Percentiles rank a stretch among this genome's conserved stretches.
Conservation (phyloP, 1,140 invertebrate genomes). For the Sinonovacula constricta region DNA sequence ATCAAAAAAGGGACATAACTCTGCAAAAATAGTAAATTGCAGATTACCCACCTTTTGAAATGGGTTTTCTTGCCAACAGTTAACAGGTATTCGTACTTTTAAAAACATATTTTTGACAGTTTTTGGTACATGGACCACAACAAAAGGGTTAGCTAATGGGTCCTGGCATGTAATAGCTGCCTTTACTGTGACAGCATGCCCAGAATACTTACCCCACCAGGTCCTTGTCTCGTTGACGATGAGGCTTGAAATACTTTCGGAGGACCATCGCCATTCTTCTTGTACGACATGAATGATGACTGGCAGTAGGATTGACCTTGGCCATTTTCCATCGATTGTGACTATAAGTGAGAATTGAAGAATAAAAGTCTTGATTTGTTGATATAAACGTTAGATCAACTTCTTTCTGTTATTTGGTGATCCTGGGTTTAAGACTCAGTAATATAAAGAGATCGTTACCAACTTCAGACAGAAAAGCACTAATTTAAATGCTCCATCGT, state of each 20-base stretch:
- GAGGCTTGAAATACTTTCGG: constrained; percentile 40
- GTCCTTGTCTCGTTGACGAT: constrained; percentile 18
- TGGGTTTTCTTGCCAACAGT: too few species aligned
- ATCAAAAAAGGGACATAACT: too few species aligned
- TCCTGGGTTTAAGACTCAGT: not conserved
- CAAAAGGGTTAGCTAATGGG: too few species aligned
- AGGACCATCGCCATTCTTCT: constrained; percentile 20
- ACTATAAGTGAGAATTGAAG: constrained; percentile 18
- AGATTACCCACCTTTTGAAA: too few species aligned
- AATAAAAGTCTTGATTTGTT: too few species aligned
- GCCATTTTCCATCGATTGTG: constrained; percentile 5
- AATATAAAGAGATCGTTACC: not conserved
- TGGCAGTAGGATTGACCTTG: constrained; percentile 25
- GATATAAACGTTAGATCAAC: too few species aligned
- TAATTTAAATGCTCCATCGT: not conserved
- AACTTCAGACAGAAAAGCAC: not conserved
- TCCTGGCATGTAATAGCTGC: too few species aligned
- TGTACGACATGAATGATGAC: constrained; percentile 41
- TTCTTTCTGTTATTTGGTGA: not conserved
- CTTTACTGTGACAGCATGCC: too few species aligned
- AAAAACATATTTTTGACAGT: too few species aligned
- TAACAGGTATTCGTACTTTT: too few species aligned
- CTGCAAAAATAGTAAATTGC: too few species aligned
- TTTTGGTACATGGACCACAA: too few species aligned
- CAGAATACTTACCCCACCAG: constrained; percentile 38